Evolutionary conservation across 2,113 vertebrate species (phyloP).

Genomic region (Pseudorectes ferrugineus): DNA sequence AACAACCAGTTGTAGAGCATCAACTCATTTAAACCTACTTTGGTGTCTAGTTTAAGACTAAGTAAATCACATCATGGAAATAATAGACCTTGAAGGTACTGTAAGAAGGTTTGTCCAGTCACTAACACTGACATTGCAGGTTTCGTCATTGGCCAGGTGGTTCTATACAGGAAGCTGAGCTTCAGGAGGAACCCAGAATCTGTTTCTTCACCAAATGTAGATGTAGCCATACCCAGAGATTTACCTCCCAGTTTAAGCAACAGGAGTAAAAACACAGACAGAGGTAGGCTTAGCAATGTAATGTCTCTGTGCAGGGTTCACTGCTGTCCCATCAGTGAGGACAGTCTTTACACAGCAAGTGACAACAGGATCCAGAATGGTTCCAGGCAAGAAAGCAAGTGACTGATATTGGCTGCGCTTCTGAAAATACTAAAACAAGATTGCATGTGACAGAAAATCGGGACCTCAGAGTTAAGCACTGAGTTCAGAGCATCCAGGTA

Average conservation of each 20-base stretch:
- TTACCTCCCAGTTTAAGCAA: neutral
- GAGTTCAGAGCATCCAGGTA: neutral
- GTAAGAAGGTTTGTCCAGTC: neutral
- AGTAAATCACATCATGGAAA: neutral
- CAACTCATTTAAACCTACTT: neutral
- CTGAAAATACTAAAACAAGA: neutral
- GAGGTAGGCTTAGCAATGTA: neutral
- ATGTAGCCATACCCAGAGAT: neutral
- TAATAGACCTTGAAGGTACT: neutral
- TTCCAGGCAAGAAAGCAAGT: neutral
- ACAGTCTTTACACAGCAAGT: neutral
- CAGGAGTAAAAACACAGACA: neutral
- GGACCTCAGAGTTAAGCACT: neutral
- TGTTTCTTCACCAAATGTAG: neutral
- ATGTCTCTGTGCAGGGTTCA: neutral
- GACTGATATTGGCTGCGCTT: fast-evolving
- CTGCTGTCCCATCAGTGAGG: neutral
- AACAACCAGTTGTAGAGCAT: neutral
- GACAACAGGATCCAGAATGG: neutral
- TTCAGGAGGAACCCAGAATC: neutral
- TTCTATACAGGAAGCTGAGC: neutral
- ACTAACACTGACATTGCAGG: neutral
- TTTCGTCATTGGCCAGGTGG: neutral
- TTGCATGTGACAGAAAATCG: neutral
- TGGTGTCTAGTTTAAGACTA: neutral